phyloP scores from a whole-genome alignment of 2,888 invertebrate genomes.

The Acrobasis repandana region DNA sequence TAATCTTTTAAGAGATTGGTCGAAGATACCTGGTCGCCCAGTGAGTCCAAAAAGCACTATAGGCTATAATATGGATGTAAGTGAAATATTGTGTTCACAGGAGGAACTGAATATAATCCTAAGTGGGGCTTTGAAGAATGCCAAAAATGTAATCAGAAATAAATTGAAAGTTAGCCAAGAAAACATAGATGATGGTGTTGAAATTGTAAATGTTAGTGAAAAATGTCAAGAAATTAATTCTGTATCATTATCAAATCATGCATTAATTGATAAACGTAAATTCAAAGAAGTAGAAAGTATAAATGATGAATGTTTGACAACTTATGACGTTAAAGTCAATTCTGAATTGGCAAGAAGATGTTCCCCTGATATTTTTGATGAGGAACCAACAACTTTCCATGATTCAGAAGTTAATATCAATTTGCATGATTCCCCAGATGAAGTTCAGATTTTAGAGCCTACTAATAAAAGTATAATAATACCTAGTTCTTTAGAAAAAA shows the following conservation, averaged over 20 bases:
- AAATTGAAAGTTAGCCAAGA: slow-evolving; percentile 28
- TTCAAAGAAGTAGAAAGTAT: neutral
- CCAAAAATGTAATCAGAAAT: slow-evolving; percentile 48
- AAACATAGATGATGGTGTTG: slow-evolving; percentile 17
- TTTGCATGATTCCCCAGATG: neutral
- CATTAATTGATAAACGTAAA: neutral
- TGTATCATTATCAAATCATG: slow-evolving; percentile 1
- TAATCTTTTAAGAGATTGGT: slow-evolving; percentile 84
- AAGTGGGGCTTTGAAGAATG: slow-evolving; percentile 55
- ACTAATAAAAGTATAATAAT: slow-evolving; percentile 3
- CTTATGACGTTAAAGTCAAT: neutral
- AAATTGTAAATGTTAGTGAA: slow-evolving; percentile 18
- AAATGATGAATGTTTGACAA: slow-evolving; percentile 15
- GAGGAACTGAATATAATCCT: slow-evolving; percentile 64
- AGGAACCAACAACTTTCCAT: slow-evolving; percentile 53
- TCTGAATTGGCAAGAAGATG: slow-evolving; percentile 46
- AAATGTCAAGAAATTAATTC: slow-evolving; percentile 20
- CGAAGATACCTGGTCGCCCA: slow-evolving; percentile 85
- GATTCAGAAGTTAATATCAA: slow-evolving; percentile 16
- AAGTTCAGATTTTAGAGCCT: neutral
- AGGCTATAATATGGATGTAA: slow-evolving; percentile 47
- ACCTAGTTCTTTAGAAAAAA: neutral
- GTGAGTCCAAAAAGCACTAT: slow-evolving; percentile 67
- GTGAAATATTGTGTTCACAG: slow-evolving; percentile 58
- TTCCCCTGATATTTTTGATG: slow-evolving; percentile 78